Evolutionary conservation across 2,113 vertebrate species (phyloP).

Genomic region (Herpailurus yagouaroundi): DNA sequence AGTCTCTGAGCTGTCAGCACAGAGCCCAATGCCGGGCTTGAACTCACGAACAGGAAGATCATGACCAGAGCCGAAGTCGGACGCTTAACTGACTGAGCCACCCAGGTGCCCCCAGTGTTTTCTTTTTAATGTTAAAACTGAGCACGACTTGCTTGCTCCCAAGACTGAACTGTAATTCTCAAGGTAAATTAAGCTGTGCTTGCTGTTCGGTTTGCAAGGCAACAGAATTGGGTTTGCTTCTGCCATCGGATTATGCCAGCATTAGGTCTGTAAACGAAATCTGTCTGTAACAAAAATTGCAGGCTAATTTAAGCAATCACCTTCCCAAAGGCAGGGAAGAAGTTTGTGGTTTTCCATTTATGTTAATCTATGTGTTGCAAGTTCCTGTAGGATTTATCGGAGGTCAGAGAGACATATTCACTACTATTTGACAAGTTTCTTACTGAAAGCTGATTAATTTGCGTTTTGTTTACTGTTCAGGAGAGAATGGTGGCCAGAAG

Average conservation of each 20-base stretch:
- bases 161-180: not conserved
- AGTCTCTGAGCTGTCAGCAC: too few relatives aligned
- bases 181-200: not conserved
- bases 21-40: too few relatives aligned
- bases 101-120: not conserved
- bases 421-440: constrained; percentile 55
- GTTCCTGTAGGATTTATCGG: constrained; percentile 18
- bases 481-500: not conserved
- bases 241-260: not conserved
- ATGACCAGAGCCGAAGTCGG: too few relatives aligned
- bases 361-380: not conserved
- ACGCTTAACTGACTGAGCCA: too few relatives aligned
- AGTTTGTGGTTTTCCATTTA: not conserved
- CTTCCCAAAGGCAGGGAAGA: constrained; percentile 6
- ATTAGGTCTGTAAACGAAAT: constrained; percentile 1
- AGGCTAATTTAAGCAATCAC: not conserved
- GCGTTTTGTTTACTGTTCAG: constrained; percentile 4
- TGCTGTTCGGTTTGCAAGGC: not conserved
- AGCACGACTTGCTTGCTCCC: not conserved
- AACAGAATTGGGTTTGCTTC: not conserved
- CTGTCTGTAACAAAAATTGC: constrained; percentile 50
- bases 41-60: too few relatives aligned
- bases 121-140: not conserved
- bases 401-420: constrained; percentile 34
- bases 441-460: constrained; percentile 45